These are phyloP conservation scores for Hippoglossus hippoglossus DNA, from an alignment of 2,797 vertebrate species.

Conservation along the genomic window DNA sequence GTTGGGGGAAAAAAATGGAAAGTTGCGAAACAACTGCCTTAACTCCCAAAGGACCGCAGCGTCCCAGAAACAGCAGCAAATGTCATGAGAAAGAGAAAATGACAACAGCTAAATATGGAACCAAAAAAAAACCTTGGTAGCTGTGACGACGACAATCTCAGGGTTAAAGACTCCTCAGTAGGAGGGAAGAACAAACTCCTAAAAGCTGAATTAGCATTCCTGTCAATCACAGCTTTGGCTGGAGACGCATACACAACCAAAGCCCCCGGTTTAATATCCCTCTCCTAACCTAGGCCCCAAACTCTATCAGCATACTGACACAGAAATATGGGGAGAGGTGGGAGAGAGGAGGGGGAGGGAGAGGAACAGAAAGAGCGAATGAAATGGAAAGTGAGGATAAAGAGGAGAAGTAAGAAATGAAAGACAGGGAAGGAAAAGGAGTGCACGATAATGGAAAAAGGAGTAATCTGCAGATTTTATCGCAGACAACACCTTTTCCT, in stretches of 20 bases:
- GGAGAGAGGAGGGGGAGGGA: background rate
- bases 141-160: conserved; percentile 54
- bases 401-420: conserved; percentile 64
- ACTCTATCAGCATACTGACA: conserved; percentile 73
- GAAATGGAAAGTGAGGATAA: conserved; percentile 59
- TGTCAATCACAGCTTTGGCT: conserved; percentile 72
- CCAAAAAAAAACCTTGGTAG: conserved; percentile 68
- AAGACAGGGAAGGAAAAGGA: conserved; percentile 61
- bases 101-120: conserved; percentile 74
- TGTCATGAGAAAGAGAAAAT: conserved; percentile 79
- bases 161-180: conserved; percentile 75
- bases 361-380: conserved; percentile 20
- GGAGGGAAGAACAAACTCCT: conserved; percentile 72
- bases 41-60: conserved; percentile 57
- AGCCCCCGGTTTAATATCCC: conserved; percentile 74
- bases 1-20: background rate
- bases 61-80: conserved; percentile 70
- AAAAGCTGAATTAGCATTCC: conserved; percentile 82
- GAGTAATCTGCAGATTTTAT: conserved; percentile 70
- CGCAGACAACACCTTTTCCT: conserved; percentile 64
- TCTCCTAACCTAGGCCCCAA: conserved; percentile 72
- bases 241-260: conserved; percentile 50
- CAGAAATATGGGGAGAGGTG: conserved; percentile 61
- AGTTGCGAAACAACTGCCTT: conserved; percentile 39
- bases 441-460: conserved; percentile 66